A percentile compares a stretch with the other conserved stretches of the same genome.
These are phyloP conservation scores for Lipophrys pholis DNA, from an alignment of 2,113 vertebrate genomes.

Conservation along the genomic window DNA sequence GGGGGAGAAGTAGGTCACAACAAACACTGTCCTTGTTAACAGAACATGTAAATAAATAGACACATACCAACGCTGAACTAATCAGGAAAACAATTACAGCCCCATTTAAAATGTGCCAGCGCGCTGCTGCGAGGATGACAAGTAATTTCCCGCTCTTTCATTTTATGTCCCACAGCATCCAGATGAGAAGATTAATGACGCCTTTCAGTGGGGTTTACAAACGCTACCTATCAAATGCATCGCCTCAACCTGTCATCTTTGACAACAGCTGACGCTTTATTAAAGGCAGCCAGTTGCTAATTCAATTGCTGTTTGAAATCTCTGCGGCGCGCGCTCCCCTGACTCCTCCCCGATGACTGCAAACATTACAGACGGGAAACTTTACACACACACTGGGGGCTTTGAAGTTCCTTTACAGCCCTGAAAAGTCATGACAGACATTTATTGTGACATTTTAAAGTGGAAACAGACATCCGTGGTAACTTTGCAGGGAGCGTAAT, in stretches of 20 bases:
- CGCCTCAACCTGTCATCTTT: constrained; percentile 66
- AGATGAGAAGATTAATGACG: constrained; percentile 80
- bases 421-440: constrained; percentile 23
- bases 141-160: constrained; percentile 75
- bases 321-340: constrained; percentile 42
- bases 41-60: constrained; percentile 80
- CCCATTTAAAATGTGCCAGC: constrained; percentile 74
- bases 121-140: constrained; percentile 78
- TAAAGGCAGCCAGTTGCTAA: constrained; percentile 60
- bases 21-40: constrained; percentile 79
- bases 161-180: constrained; percentile 74
- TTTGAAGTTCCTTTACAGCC: constrained; percentile 21
- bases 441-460: constrained; percentile 52
- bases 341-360: constrained; percentile 53
- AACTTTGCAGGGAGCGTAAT: constrained; percentile 27
- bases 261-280: constrained; percentile 70
- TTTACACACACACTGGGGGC: constrained; percentile 19
- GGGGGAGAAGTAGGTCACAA: constrained; percentile 71
- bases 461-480: constrained; percentile 31
- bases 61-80: constrained; percentile 71
- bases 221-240: constrained; percentile 74
- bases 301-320: constrained; percentile 59
- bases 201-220: constrained; percentile 76
- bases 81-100: constrained; percentile 80
- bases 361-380: constrained; percentile 41